These are phyloP conservation scores for Drosophila meridionalis DNA, from an alignment of 2,888 invertebrate genomes.

Conservation along the genomic window DNA sequence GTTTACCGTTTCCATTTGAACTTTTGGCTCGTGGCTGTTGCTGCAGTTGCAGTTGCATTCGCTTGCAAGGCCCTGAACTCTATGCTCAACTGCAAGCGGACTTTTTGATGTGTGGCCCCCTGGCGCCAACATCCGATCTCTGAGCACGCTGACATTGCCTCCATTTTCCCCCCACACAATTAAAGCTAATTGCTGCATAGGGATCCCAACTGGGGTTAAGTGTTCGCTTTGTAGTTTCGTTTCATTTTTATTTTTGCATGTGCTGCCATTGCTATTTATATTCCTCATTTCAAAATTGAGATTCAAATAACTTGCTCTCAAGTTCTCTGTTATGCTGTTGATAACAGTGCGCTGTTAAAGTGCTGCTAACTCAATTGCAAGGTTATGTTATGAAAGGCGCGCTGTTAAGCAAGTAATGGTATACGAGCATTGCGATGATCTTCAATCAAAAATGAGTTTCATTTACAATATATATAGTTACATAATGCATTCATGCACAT, in stretches of 20 bases:
- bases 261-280: slow-evolving; percentile 6
- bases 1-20: slow-evolving; percentile 40
- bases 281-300: background rate
- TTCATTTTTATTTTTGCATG: slow-evolving; percentile 10
- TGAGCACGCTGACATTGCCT: slow-evolving; percentile 27
- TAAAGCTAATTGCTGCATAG: slow-evolving; percentile 55
- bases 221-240: slow-evolving; percentile 45
- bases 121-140: slow-evolving; percentile 57
- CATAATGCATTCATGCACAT: background rate
- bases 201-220: slow-evolving; percentile 58
- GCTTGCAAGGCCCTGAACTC: slow-evolving; percentile 17
- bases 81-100: slow-evolving; percentile 9
- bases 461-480: background rate
- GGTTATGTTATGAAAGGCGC: background rate
- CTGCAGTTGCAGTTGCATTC: slow-evolving; percentile 9
- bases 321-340: background rate
- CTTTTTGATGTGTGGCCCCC: slow-evolving; percentile 32
- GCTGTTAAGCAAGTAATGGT: background rate
- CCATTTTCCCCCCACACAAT: slow-evolving; percentile 37
- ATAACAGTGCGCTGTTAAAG: slow-evolving; percentile 4
- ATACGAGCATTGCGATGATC: too few relatives aligned
- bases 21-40: slow-evolving; percentile 1
- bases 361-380: background rate
- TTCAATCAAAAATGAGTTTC: background rate
- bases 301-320: background rate